Conservation (phyloP, 2,113 vertebrate genomes). For the Eupsittula cactorum region DNA sequence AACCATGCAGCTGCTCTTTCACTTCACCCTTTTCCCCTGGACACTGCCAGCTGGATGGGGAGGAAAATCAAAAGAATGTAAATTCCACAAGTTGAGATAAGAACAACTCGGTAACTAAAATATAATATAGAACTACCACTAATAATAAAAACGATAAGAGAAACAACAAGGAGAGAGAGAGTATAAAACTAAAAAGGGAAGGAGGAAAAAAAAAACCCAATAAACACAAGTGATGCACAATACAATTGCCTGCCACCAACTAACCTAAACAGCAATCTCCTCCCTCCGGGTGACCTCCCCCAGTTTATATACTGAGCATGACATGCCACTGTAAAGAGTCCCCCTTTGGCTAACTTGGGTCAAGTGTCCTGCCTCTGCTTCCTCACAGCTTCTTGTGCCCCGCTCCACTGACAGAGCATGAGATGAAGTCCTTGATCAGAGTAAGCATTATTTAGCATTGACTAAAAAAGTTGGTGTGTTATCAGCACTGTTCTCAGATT, state of each 20-base stretch:
- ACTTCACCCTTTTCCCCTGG: neutral
- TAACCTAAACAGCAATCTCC: neutral
- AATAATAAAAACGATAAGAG: neutral
- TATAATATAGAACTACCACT: neutral
- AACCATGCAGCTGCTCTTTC: neutral
- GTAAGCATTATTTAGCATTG: neutral
- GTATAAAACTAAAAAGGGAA: neutral
- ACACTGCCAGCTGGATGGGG: neutral
- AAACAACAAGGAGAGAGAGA: neutral
- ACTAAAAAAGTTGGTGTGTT: neutral
- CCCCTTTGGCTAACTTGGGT: neutral
- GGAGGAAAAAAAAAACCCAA: neutral
- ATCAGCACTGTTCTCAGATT: neutral
- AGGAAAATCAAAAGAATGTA: neutral
- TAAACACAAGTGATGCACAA: neutral
- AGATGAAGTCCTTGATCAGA: neutral
- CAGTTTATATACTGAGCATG: neutral
- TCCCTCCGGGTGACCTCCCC: neutral
- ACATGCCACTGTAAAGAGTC: neutral
- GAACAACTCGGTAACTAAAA: neutral
- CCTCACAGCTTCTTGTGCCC: neutral
- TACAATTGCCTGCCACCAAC: neutral
- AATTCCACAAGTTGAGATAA: neutral
- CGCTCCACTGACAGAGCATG: neutral
- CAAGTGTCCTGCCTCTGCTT: neutral